phyloP scores from a whole-genome alignment of 2,113 vertebrate genomes.

The Carassius auratus region DNA sequence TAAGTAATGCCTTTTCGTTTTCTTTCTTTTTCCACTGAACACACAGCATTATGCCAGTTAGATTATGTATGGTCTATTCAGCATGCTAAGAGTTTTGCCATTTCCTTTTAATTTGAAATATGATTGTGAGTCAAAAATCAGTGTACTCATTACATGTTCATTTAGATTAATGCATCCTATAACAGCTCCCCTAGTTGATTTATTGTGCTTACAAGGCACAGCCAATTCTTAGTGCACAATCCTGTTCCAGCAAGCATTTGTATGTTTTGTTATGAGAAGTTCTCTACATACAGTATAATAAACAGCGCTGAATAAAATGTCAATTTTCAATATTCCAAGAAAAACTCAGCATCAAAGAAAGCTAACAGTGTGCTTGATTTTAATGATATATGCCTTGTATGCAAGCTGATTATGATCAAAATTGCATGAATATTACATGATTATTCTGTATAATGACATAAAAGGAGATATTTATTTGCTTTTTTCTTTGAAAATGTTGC shows the following conservation, averaged over 20 bases:
- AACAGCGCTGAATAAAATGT: neutral
- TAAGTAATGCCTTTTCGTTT: conserved; percentile 4
- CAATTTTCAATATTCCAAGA: neutral
- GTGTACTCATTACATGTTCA: neutral
- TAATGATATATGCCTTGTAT: neutral
- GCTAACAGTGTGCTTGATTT: conserved; percentile 6
- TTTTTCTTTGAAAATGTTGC: neutral
- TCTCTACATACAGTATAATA: neutral
- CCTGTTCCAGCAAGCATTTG: neutral
- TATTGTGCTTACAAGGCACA: neutral
- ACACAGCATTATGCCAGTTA: neutral
- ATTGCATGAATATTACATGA: neutral
- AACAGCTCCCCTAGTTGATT: neutral
- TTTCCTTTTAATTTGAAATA: neutral
- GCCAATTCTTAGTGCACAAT: neutral
- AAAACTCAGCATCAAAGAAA: neutral
- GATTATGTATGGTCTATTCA: neutral
- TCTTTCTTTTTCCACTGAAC: neutral
- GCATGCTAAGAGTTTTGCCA: conserved; percentile 2
- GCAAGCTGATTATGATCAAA: neutral
- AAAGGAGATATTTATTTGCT: neutral
- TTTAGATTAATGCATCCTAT: neutral
- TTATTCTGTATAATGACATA: neutral
- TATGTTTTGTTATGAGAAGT: neutral
- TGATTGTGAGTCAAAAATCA: neutral